Evolutionary conservation across 2,888 invertebrate genomes (phyloP).

Genomic region (Stenotaenia linearis): DNA sequence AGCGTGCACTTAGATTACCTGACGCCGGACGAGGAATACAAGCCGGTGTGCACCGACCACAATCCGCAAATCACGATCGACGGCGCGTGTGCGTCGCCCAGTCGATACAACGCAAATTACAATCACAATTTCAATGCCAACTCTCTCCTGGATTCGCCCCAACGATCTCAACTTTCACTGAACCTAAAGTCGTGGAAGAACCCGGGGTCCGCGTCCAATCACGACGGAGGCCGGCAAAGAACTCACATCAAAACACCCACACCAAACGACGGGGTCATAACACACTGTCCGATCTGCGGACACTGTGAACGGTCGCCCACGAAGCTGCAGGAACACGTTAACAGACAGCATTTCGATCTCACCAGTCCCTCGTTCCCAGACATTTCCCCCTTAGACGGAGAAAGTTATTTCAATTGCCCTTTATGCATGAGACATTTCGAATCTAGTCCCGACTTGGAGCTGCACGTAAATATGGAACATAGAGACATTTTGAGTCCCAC

Average conservation of each 20-base stretch:
- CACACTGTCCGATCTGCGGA: slow-evolving; percentile 69
- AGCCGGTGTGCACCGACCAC: slow-evolving; percentile 13
- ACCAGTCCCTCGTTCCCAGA: slow-evolving; percentile 58
- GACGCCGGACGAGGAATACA: slow-evolving; percentile 65
- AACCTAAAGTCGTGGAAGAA: slow-evolving; percentile 47
- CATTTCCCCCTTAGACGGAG: slow-evolving; percentile 35
- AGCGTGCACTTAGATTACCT: slow-evolving; percentile 76
- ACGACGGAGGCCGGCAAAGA: slow-evolving; percentile 7
- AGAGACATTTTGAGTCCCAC: slow-evolving; percentile 68
- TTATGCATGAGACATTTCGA: slow-evolving; percentile 66
- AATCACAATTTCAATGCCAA: slow-evolving; percentile 35
- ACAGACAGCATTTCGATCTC: slow-evolving; percentile 74
- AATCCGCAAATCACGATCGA: slow-evolving; percentile 2
- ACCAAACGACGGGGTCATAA: slow-evolving; percentile 36
- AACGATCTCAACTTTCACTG: slow-evolving; percentile 58
- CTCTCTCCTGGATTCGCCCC: slow-evolving; percentile 50
- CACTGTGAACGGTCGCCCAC: slow-evolving; percentile 67
- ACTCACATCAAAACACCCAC: slow-evolving; percentile 16
- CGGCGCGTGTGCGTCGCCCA: slow-evolving; percentile 34
- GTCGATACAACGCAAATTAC: slow-evolving; percentile 34
- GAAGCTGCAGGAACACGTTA: slow-evolving; percentile 74
- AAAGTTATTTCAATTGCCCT: slow-evolving; percentile 62
- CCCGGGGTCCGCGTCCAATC: neutral
- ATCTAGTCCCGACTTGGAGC: slow-evolving; percentile 61
- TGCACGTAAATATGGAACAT: slow-evolving; percentile 80